A percentile compares a stretch with the other conserved stretches of the same genome.
phyloP scores from a whole-genome alignment of 2,113 vertebrate species.

The Taurulus bubalis region DNA sequence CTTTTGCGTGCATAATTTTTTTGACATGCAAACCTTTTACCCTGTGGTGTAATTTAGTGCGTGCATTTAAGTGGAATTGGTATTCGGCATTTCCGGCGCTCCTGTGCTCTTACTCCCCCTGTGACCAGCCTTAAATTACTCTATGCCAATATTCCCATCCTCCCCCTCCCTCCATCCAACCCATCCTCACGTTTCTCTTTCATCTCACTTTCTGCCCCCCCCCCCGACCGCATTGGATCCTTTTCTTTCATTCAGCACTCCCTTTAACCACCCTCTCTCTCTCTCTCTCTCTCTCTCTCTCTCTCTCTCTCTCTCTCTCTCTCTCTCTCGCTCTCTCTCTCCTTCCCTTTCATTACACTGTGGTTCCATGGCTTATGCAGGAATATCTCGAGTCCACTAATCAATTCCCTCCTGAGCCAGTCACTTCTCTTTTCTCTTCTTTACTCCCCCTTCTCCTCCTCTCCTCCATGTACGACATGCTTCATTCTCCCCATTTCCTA shows the following conservation, averaged over 20 bases:
- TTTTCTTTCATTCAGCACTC: conserved; percentile 15
- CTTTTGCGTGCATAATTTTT: neutral
- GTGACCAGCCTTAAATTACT: conserved; percentile 54
- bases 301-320: conserved; percentile 5
- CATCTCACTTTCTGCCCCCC: conserved; percentile 61
- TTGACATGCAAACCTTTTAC: neutral
- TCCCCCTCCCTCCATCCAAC: conserved; percentile 12
- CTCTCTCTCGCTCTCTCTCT: neutral
- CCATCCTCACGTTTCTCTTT: conserved; percentile 50
- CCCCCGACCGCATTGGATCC: neutral
- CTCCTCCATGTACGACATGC: conserved; percentile 32
- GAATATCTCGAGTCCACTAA: conserved; percentile 71
- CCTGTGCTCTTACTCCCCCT: conserved; percentile 18
- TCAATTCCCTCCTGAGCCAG: conserved; percentile 71
- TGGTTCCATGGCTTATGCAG: conserved; percentile 45
- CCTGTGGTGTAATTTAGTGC: neutral
- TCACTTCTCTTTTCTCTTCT: conserved; percentile 23
- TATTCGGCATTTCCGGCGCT: neutral
- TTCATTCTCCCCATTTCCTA: conserved; percentile 38
- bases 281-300: conserved; percentile 11
- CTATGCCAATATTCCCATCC: conserved; percentile 52
- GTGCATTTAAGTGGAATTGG: neutral
- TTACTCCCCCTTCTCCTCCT: conserved; percentile 1
- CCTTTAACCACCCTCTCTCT: neutral
- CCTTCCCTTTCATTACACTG: conserved; percentile 23